Evolutionary conservation across 2,113 vertebrate species (phyloP).

Genomic region (Potamarius usumacintae): DNA sequence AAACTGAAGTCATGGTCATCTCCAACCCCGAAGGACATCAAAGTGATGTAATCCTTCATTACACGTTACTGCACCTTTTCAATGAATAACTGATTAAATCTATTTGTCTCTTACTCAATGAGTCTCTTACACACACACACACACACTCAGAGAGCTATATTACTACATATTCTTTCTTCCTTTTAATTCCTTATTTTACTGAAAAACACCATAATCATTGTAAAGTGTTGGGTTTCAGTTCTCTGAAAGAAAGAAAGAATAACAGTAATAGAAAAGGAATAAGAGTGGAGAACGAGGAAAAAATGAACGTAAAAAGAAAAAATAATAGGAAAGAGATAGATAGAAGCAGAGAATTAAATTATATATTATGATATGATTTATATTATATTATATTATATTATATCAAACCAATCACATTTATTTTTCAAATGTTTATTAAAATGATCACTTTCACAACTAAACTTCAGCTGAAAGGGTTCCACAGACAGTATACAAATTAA

Average conservation of each 20-base stretch:
- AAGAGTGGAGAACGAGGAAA: neutral
- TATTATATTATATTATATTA: no score
- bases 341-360: neutral
- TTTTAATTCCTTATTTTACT: neutral
- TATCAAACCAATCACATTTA: no score
- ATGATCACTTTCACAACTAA: neutral
- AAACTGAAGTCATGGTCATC: no score
- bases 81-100: slow-evolving; percentile 2
- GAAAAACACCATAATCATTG: neutral
- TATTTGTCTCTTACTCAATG: slow-evolving; percentile 13
- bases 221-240: neutral
- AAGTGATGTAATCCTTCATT: neutral
- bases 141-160: neutral
- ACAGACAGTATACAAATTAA: neutral
- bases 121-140: neutral
- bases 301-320: no score
- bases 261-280: neutral
- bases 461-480: neutral
- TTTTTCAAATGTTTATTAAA: no score
- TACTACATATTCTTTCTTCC: neutral
- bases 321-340: neutral
- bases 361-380: no score
- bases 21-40: no score
- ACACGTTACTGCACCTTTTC: neutral
- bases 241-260: neutral